Evolutionary conservation across 2,888 invertebrate genomes (phyloP), one percentile per base, ranked within the genome.

Genomic region (Ceramica pisi): DNA sequence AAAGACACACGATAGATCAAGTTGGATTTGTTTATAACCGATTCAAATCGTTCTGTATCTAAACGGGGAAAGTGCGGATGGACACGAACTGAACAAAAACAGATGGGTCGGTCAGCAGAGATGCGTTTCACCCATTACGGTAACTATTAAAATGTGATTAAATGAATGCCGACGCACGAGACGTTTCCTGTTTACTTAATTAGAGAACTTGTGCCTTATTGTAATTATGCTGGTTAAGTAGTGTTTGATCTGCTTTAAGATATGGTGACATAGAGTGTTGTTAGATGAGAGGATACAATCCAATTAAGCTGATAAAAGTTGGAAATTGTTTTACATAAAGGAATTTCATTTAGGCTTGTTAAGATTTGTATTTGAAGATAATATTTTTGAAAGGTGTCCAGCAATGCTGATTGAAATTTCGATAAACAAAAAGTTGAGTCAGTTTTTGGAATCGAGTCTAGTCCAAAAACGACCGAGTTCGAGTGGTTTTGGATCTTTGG

Each of bases 61-160:
- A 81, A 85, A 79, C 72, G 84, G 83, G 62, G 90, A 90, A 90
- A 90, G 90, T 85, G 66, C 78, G 78, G 81, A 71, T 74, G 75
- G 76, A 63, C 48, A 78, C 72, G 79, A 63, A 87, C 75, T 63
- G 74, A 82, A 85, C 84, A 85, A 83, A 86, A 82, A 84, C 81
- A 76, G 78, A 82, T 80, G 75, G 82, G 75, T 81, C 76, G 72
- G 84, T 75, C 74, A 82, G 26, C 87, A 86, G 90, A 90, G 92
- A 88, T 90, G 89, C 87, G 91, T 95, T 94, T 95, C 94, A 92
- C 94, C 93, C 87, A 94, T 94, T 94, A 94, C 91, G 87, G 86
- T 89, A 87, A 91, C 60, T 75, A 75, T 73, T 72, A 46, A 72
- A 89, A 87, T 86, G 78, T 89, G 90, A 93, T 94, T 94, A 93